phyloP scores from a whole-genome alignment of 2,113 vertebrate genomes.

The Elanoides forficatus region DNA sequence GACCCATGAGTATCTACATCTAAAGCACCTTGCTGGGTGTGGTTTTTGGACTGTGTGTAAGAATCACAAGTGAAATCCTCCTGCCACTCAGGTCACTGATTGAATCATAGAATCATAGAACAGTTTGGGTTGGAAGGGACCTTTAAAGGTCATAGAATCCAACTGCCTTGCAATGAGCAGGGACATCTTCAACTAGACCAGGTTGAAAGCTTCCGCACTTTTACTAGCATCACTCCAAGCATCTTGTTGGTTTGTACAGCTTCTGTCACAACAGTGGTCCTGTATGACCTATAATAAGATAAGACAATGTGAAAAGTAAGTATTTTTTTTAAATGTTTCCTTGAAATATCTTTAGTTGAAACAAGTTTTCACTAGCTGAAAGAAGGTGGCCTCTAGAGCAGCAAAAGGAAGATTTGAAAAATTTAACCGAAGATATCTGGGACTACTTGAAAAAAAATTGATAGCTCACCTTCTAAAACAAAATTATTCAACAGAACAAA shows the following conservation, averaged over 20 bases:
- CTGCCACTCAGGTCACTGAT: not conserved
- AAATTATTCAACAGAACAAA: not conserved
- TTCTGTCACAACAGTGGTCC: not conserved
- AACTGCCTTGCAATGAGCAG: accelerated
- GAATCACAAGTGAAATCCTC: accelerated
- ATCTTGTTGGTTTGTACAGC: not conserved
- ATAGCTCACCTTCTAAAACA: not conserved
- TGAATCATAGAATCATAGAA: not conserved
- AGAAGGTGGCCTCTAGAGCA: not conserved
- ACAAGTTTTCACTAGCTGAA: not conserved
- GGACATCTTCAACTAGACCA: not conserved
- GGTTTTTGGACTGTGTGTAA: not conserved
- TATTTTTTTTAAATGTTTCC: not conserved
- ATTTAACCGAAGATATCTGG: not conserved
- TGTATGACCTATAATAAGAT: not conserved
- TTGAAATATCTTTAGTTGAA: not conserved
- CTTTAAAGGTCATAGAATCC: not conserved
- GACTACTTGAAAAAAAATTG: not conserved
- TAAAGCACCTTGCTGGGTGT: not conserved
- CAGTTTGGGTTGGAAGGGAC: not conserved
- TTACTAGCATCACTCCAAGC: not conserved
- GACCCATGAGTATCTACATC: not conserved
- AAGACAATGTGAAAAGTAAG: not conserved
- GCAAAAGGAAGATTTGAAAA: not conserved
- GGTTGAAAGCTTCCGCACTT: not conserved